phyloP scores from a whole-genome alignment of 2,797 vertebrate genomes.

The Octomys mimax region DNA sequence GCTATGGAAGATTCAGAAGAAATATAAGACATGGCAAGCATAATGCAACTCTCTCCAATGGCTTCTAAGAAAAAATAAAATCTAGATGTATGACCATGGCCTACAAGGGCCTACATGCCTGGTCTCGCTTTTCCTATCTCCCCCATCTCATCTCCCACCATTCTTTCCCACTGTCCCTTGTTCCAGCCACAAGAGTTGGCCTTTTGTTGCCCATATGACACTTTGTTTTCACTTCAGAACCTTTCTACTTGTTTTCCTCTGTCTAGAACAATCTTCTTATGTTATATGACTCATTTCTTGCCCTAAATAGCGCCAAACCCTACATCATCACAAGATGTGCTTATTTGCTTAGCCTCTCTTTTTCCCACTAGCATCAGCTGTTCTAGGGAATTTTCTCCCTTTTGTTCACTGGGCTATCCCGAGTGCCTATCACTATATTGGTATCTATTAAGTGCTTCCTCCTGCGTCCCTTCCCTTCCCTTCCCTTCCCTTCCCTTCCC shows the following conservation, averaged over 20 bases:
- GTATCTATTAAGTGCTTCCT: background rate
- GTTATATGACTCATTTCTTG: background rate
- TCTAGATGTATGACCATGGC: background rate
- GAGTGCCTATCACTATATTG: background rate
- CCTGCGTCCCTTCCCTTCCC: background rate
- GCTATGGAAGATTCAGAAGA: slow-evolving; percentile 32
- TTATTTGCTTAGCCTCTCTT: slow-evolving; percentile 25
- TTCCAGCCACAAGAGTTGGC: background rate
- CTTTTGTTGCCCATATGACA: background rate
- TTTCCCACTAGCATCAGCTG: background rate
- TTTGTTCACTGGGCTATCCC: background rate
- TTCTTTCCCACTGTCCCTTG: background rate
- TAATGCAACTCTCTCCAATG: background rate
- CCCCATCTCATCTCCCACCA: background rate
- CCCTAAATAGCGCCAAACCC: background rate
- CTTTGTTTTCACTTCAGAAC: background rate
- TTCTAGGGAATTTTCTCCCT: background rate
- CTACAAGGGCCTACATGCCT: background rate
- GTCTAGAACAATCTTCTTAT: background rate
- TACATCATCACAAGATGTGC: background rate
- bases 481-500: background rate
- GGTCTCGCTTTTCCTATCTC: background rate
- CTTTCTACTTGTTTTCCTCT: background rate
- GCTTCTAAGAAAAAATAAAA: slow-evolving; percentile 6
- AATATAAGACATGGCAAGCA: background rate